These are phyloP conservation scores for Verasper variegatus DNA, from an alignment of 2,113 vertebrate genomes.

Conservation along the genomic window DNA sequence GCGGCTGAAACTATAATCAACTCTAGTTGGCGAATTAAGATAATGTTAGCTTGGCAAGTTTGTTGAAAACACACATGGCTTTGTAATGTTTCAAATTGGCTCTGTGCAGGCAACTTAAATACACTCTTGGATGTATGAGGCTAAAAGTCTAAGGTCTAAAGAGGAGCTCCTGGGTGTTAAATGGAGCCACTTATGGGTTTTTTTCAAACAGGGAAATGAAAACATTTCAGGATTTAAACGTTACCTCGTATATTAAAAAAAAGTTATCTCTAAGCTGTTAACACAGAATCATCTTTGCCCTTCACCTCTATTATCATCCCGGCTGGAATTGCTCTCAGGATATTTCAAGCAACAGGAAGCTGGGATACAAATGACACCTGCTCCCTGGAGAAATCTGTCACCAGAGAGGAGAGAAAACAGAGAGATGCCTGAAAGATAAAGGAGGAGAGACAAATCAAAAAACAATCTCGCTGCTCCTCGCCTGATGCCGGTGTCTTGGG, in stretches of 20 bases:
- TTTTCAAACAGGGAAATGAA: neutral
- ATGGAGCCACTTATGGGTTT: slow-evolving; percentile 9
- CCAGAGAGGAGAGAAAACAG: slow-evolving; percentile 23
- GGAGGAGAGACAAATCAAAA: slow-evolving; percentile 46
- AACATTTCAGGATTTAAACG: slow-evolving; percentile 6
- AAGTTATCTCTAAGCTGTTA: slow-evolving; percentile 24
- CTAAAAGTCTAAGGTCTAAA: neutral
- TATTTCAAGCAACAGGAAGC: slow-evolving; percentile 33
- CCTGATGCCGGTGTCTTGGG: slow-evolving; percentile 28
- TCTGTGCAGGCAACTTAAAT: too few species aligned
- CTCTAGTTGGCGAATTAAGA: neutral
- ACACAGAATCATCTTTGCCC: slow-evolving; percentile 6
- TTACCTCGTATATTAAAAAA: neutral
- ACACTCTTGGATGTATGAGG: too few species aligned
- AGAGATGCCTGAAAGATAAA: slow-evolving; percentile 52
- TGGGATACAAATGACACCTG: slow-evolving; percentile 36
- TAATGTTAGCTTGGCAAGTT: neutral
- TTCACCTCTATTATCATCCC: slow-evolving; percentile 27
- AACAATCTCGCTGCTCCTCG: slow-evolving; percentile 41
- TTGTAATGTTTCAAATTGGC: neutral
- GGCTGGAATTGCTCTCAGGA: slow-evolving; percentile 20
- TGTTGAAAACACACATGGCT: neutral
- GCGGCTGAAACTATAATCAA: neutral
- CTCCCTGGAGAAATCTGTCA: slow-evolving; percentile 53
- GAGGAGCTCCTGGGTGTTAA: neutral